A percentile compares a stretch with the other conserved stretches of the same genome.
Conservation (phyloP, 2,113 vertebrate genomes). For the Burhinus oedicnemus region DNA sequence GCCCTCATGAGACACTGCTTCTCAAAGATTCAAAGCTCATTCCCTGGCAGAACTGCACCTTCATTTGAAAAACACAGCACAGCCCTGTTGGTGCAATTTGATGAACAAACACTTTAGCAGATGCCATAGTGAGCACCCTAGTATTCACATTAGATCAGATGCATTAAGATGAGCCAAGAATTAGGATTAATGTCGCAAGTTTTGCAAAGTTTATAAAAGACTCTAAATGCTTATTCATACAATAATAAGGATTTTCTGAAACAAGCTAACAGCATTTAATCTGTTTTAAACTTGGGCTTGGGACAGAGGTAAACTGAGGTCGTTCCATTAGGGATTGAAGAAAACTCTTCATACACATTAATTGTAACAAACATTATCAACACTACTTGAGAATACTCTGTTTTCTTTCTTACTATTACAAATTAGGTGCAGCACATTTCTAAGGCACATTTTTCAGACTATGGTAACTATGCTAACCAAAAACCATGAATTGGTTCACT, state of each 20-base stretch:
- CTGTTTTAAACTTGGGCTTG: neutral
- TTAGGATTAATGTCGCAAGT: neutral
- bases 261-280: neutral
- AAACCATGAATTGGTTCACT: accelerated
- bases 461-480: neutral
- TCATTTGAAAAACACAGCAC: neutral
- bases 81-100: neutral
- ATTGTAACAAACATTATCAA: neutral
- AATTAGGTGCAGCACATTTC: neutral
- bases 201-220: neutral
- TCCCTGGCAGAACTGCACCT: neutral
- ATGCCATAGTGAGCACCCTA: neutral
- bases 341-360: neutral
- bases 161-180: neutral
- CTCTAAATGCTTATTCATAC: neutral
- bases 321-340: neutral
- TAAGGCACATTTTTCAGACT: neutral
- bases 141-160: neutral
- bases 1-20: neutral
- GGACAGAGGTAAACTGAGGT: neutral
- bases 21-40: neutral
- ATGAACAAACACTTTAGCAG: neutral
- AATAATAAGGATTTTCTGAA: constrained; percentile 13
- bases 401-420: neutral
- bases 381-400: neutral